These are phyloP conservation scores for Typhlichthys subterraneus DNA, from an alignment of 2,797 vertebrate genomes.

Conservation along the genomic window DNA sequence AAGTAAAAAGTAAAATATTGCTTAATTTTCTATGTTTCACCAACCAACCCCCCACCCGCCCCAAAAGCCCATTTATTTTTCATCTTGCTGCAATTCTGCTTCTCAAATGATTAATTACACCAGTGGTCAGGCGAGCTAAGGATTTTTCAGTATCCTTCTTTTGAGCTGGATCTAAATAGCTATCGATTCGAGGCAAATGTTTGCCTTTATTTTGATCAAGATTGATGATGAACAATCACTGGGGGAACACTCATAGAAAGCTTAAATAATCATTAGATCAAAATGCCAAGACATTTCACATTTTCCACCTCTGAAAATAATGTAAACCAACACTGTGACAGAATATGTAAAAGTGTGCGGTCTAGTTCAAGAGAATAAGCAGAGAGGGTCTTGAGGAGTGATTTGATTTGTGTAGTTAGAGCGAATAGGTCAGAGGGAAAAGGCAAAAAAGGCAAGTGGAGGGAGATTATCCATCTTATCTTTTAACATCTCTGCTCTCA, in stretches of 20 bases:
- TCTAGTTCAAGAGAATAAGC: constrained; percentile 33
- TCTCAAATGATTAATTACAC: neutral
- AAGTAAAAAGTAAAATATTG: too few species aligned
- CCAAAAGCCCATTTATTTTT: neutral
- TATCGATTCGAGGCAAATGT: neutral
- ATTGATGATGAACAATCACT: constrained; percentile 13
- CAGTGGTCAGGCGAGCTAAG: neutral
- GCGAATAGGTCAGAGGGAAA: constrained; percentile 25
- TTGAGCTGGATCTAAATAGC: neutral
- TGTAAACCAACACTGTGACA: neutral
- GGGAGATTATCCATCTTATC: too few species aligned
- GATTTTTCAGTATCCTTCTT: neutral
- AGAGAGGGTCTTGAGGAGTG: constrained; percentile 26
- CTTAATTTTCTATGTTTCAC: too few species aligned
- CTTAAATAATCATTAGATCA: constrained; percentile 22
- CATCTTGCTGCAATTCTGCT: neutral
- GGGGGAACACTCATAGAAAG: constrained; percentile 6
- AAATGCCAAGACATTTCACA: constrained; percentile 11
- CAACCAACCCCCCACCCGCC: too few species aligned
- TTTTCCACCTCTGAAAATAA: constrained; percentile 10
- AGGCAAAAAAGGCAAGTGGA: constrained; percentile 1
- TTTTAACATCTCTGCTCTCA: too few species aligned
- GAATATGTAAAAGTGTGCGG: too few species aligned
- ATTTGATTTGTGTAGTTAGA: constrained; percentile 39
- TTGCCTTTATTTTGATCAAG: neutral